Evolutionary conservation across 2,797 vertebrate species (phyloP), one percentile per base, ranked within the genome.

Genomic region (Sciurus vulgaris): DNA sequence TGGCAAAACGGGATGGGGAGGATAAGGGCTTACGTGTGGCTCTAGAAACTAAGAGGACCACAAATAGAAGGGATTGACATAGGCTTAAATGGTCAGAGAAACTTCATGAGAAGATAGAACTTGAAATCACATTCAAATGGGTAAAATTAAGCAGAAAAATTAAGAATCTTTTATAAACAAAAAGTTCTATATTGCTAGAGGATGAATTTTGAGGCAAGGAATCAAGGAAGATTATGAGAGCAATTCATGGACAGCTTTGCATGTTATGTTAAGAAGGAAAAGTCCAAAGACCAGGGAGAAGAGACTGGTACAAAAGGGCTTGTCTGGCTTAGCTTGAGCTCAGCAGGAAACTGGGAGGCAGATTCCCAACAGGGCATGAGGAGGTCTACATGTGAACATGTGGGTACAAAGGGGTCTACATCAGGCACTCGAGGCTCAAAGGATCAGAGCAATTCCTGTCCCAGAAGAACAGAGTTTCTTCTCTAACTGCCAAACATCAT

Each of bases 61-160:
- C n/a, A 78, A 86, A 72, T 20, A 73, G 63, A 83, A 70, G 6
- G 13, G 44, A 89, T 26, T 59, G 59, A 73, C 12, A 56, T 49
- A 28, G 14, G 13, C 22, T 81, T 49, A 47, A 17, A 20, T 28
- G 3, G 14, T 79, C n/a, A 89, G n/a, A 61, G 20, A 73, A 82
- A 51, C 26, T 82, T 89, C 84, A 82, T 10, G 86, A 91, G 59
- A 61, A 84, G 28, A 85, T 5, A 38, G 54, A 91, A 89, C 9
- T 78, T 74, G 38, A 93, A 89, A 67, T 69, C 15, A 93, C 73
- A 91, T 70, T 89, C 73, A 56, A 77, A 78, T 67, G 38, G 12
- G 3, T 44, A 91, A 20, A 76, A 73, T 61, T 77, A 65, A 93
- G 13, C 1, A 91, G 10, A 89, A 4, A 89, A 88, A 15, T 30